phyloP scores from a whole-genome alignment of 2,113 vertebrate species.

The Macrotus californicus region DNA sequence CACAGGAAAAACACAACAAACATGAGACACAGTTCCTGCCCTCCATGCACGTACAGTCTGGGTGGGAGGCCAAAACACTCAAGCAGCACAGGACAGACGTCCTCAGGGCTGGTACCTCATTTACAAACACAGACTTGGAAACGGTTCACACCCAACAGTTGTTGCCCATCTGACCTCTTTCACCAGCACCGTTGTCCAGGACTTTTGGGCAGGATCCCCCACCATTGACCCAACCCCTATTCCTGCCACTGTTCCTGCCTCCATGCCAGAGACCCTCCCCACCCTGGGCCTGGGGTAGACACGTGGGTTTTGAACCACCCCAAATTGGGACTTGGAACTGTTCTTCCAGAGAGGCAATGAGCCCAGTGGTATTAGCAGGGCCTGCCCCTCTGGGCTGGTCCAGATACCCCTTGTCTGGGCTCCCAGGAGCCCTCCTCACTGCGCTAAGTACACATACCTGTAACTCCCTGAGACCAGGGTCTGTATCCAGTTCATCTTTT shows the following conservation, averaged over 20 bases:
- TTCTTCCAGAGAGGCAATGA: background rate
- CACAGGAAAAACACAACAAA: background rate
- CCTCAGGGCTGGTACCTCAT: background rate
- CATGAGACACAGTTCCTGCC: rapidly evolving
- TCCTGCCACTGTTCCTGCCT: background rate
- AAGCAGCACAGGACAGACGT: background rate
- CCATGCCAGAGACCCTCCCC: background rate
- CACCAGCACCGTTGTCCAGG: background rate
- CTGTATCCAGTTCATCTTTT: background rate
- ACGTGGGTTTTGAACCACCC: background rate
- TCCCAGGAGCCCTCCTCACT: background rate
- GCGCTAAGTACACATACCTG: background rate
- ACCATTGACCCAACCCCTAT: background rate
- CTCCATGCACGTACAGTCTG: rapidly evolving
- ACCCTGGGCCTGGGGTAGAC: background rate
- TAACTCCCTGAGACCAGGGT: background rate
- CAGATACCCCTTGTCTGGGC: background rate
- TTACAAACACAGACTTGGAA: background rate
- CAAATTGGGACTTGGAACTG: background rate
- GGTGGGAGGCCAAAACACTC: background rate
- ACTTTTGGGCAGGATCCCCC: background rate
- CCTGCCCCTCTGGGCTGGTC: background rate
- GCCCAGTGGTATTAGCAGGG: no score
- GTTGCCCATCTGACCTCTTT: background rate
- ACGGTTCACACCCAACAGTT: background rate